Conservation (phyloP, 2,113 vertebrate species). For the Forbesichthys papilliferus region DNA sequence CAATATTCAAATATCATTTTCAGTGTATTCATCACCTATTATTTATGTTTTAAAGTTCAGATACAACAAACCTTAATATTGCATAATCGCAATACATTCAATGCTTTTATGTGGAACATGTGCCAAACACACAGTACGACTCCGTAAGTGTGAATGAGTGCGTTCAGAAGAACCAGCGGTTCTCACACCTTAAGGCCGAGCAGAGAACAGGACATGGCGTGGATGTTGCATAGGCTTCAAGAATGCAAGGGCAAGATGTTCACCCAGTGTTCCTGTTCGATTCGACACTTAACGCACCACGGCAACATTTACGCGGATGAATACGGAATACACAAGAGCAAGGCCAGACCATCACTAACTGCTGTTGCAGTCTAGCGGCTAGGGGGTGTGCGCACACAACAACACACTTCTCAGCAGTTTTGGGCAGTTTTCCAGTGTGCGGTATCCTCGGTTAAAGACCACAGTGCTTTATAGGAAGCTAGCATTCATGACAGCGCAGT, state of each 20-base stretch:
- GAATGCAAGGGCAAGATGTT: slow-evolving; percentile 35
- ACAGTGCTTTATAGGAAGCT: slow-evolving; percentile 49
- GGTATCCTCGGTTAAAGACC: slow-evolving; percentile 55
- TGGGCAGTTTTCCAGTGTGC: slow-evolving; percentile 61
- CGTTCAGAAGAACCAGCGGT: neutral
- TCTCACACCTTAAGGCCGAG: slow-evolving; percentile 25
- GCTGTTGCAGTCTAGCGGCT: slow-evolving; percentile 44
- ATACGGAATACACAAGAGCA: slow-evolving; percentile 37
- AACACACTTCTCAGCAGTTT: slow-evolving; percentile 56
- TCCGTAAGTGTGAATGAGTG: too few species aligned
- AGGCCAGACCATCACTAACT: slow-evolving; percentile 46
- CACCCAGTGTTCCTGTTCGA: slow-evolving; percentile 36
- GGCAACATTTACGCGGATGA: slow-evolving; percentile 54
- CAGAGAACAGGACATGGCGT: neutral
- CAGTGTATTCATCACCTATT: neutral
- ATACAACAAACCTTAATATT: slow-evolving; percentile 1
- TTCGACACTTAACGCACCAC: slow-evolving; percentile 37
- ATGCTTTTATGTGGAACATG: neutral
- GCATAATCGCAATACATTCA: too few species aligned
- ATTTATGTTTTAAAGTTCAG: slow-evolving; percentile 11
- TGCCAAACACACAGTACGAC: neutral
- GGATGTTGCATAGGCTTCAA: slow-evolving; percentile 62
- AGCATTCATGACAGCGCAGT: slow-evolving; percentile 59
- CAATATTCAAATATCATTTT: neutral
- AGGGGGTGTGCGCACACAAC: slow-evolving; percentile 6